These are phyloP conservation scores for Microctonus brassicae DNA, from an alignment of 2,888 invertebrate genomes.

Conservation along the genomic window DNA sequence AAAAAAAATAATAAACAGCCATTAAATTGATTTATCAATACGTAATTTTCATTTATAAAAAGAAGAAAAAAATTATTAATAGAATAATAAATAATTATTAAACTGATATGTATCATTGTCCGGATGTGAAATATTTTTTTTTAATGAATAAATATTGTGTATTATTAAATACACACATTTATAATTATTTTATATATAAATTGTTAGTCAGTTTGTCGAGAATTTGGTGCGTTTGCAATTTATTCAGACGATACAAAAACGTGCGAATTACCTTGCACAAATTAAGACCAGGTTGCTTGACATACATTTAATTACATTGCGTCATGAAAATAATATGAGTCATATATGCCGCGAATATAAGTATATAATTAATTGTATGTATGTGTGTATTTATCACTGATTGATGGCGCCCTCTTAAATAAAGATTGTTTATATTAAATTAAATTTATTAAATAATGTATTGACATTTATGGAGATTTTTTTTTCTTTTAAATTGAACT, in stretches of 20 bases:
- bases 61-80: background rate
- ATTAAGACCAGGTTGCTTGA: constrained; percentile 10
- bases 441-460: background rate
- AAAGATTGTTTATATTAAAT: background rate
- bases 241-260: background rate
- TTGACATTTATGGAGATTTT: background rate
- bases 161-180: no score
- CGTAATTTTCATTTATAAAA: no score
- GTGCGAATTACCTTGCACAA: constrained; percentile 27
- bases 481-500: background rate
- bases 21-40: no score
- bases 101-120: background rate
- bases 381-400: background rate
- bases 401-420: constrained; percentile 5
- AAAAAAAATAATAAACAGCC: background rate
- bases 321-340: constrained; percentile 29
- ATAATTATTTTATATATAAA: background rate
- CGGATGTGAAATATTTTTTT: background rate
- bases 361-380: background rate
- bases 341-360: constrained; percentile 4
- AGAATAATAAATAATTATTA: background rate
- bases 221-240: background rate
- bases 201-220: background rate
- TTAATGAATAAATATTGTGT: background rate
- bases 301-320: constrained; percentile 34